Evolutionary conservation across 1,140 invertebrate genomes (phyloP).

Genomic region (Carcinoscorpius rotundicauda): DNA sequence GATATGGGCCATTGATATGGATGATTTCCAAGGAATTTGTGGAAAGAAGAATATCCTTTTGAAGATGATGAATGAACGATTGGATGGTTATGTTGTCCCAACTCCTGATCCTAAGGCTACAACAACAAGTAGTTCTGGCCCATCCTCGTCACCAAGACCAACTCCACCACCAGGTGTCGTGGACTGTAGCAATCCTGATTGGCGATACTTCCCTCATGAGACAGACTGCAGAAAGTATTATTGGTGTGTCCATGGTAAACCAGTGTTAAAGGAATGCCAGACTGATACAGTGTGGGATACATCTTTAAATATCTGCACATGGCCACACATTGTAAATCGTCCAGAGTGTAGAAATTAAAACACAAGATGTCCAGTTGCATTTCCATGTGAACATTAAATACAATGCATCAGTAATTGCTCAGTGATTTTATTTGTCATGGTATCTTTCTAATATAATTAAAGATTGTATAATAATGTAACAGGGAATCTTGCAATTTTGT

Average conservation of each 20-base stretch:
- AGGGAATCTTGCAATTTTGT: too few species aligned
- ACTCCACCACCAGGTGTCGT: not conserved
- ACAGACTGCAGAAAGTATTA: slow-evolving; percentile 28
- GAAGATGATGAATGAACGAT: slow-evolving; percentile 19
- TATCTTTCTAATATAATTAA: too few species aligned
- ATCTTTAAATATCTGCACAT: slow-evolving; percentile 19
- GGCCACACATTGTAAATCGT: slow-evolving; percentile 6
- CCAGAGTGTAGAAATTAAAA: too few species aligned
- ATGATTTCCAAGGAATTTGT: slow-evolving; percentile 32
- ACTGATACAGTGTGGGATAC: slow-evolving; percentile 25
- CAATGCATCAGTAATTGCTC: too few species aligned
- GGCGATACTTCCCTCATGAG: not conserved
- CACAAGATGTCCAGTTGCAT: too few species aligned
- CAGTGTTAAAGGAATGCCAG: slow-evolving; percentile 25
- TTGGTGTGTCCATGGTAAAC: slow-evolving; percentile 29
- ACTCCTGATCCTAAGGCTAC: slow-evolving; percentile 22
- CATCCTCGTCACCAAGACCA: not conserved
- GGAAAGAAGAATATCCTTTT: slow-evolving; percentile 27
- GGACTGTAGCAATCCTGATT: not conserved
- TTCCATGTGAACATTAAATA: too few species aligned
- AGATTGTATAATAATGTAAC: too few species aligned
- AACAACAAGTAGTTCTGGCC: slow-evolving; percentile 9
- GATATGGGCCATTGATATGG: slow-evolving; percentile 47
- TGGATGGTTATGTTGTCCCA: slow-evolving; percentile 32
- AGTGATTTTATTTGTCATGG: too few species aligned